Percentiles rank a stretch among this genome's conserved stretches.
These are phyloP conservation scores for Brenthis daphne DNA, from an alignment of 2,888 invertebrate genomes.

Conservation along the genomic window DNA sequence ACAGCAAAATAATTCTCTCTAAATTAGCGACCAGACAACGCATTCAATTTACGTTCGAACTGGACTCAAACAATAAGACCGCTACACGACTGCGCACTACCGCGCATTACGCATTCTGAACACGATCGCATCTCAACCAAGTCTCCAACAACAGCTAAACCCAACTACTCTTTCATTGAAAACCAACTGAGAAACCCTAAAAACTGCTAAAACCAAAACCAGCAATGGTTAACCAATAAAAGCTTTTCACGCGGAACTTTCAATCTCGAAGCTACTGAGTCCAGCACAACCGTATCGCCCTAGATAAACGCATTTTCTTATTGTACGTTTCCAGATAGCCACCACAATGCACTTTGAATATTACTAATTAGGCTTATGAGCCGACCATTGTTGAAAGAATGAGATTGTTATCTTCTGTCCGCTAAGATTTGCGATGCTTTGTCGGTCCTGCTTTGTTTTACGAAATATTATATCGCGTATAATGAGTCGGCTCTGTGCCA, in stretches of 20 bases:
- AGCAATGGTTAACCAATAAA: conserved; percentile 52
- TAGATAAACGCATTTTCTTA: conserved; percentile 77
- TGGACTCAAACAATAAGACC: conserved; percentile 41
- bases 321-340: conserved; percentile 74
- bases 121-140: conserved; percentile 61
- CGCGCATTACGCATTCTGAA: conserved; percentile 76
- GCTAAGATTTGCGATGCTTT: conserved; percentile 81
- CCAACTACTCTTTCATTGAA: conserved; percentile 36
- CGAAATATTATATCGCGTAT: conserved; percentile 58
- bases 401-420: conserved; percentile 79
- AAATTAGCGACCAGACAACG: conserved; percentile 40
- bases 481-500: conserved; percentile 30
- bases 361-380: conserved; percentile 82
- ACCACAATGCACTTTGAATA: conserved; percentile 79
- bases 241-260: conserved; percentile 35
- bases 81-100: conserved; percentile 75
- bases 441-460: conserved; percentile 78
- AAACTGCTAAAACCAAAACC: background rate
- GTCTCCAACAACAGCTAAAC: conserved; percentile 18
- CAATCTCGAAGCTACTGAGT: conserved; percentile 69
- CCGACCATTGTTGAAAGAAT: conserved; percentile 80
- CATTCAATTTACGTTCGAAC: conserved; percentile 41
- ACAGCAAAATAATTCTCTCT: conserved; percentile 41
- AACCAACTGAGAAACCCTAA: conserved; percentile 17
- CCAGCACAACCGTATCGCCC: conserved; percentile 71